Conservation (phyloP, 2,797 vertebrate species). For the Cryptoblepharus egeriae region DNA sequence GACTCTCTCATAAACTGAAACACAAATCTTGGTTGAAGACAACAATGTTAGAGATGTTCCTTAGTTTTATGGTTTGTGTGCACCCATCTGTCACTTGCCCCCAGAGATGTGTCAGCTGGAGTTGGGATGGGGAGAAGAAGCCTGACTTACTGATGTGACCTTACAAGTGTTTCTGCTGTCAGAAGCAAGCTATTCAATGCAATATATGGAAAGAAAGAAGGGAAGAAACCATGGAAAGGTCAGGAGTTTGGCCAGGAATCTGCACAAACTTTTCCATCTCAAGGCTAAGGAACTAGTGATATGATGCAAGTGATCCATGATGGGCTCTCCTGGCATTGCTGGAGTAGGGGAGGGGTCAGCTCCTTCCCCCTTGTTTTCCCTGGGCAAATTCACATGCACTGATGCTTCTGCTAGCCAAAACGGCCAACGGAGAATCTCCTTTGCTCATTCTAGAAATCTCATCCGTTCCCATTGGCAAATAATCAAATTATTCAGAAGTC, state of each 20-base stretch:
- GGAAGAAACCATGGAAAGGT: not conserved
- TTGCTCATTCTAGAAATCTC: no score
- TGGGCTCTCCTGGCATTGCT: not conserved
- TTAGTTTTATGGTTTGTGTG: not conserved
- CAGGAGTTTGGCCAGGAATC: not conserved
- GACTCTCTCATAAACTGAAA: slow-evolving; percentile 40
- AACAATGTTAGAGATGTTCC: slow-evolving; percentile 4
- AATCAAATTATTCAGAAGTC: not conserved
- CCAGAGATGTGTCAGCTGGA: not conserved
- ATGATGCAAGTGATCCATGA: not conserved
- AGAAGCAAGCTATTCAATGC: not conserved
- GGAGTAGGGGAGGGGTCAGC: no score
- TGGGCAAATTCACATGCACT: no score
- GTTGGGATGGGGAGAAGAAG: not conserved
- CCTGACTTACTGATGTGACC: not conserved
- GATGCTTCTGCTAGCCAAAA: no score
- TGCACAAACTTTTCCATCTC: not conserved
- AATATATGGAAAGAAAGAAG: not conserved
- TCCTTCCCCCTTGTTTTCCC: no score
- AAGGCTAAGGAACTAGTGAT: no score
- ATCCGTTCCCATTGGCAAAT: not conserved
- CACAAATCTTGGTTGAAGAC: slow-evolving; percentile 10
- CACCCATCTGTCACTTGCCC: not conserved
- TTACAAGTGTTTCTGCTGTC: not conserved
- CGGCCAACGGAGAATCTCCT: no score